These are phyloP conservation scores for Philaenus spumarius DNA, from an alignment of 1,140 invertebrate genomes.

Conservation along the genomic window DNA sequence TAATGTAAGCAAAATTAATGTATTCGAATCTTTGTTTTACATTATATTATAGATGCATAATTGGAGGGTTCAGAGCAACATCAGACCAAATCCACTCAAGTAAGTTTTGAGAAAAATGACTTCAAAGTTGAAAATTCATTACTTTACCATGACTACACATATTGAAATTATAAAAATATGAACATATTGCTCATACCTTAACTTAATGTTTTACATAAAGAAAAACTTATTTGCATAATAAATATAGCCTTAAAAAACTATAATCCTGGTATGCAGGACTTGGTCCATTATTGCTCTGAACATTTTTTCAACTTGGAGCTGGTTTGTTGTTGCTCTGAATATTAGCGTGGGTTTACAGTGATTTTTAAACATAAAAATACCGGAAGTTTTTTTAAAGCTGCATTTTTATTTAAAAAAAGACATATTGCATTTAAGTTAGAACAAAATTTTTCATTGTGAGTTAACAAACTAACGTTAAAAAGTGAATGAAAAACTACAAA, in stretches of 20 bases:
- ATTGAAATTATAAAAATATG: constrained; percentile 1
- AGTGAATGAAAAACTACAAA: no score
- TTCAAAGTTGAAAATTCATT: constrained; percentile 6
- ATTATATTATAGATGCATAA: no score
- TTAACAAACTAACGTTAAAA: no score
- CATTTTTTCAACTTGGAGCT: neutral
- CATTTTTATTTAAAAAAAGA: neutral
- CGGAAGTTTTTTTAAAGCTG: neutral
- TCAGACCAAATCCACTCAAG: neutral
- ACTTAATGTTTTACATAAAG: neutral
- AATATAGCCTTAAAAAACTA: neutral
- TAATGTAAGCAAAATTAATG: no score
- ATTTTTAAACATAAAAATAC: neutral
- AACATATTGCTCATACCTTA: neutral
- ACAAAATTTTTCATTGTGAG: neutral
- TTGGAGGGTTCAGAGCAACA: constrained; percentile 4
- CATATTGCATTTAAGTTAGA: neutral
- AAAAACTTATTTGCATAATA: neutral
- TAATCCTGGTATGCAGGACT: constrained; percentile 1
- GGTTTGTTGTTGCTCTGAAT: neutral
- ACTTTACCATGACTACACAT: neutral
- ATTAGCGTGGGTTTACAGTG: neutral
- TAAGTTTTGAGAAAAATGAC: constrained; percentile 1
- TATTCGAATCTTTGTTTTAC: no score
- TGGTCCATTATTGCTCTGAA: constrained; percentile 8